phyloP scores from a whole-genome alignment of 2,797 vertebrate genomes.

The Calcarius lapponicus region DNA sequence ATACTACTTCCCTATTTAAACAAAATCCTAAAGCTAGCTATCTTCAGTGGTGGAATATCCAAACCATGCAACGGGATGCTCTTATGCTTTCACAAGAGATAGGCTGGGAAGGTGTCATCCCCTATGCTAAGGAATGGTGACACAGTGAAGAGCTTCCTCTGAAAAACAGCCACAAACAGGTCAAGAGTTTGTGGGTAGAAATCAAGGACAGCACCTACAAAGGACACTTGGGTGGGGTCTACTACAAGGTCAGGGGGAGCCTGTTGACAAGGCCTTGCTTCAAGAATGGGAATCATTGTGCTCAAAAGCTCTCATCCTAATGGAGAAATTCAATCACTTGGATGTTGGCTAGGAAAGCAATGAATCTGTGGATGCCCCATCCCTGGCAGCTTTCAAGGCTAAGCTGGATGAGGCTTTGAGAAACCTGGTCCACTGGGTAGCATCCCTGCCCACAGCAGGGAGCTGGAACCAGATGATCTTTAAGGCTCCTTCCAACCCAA shows the following conservation, averaged over 20 bases:
- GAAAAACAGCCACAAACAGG: neutral
- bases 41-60: neutral
- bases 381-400: neutral
- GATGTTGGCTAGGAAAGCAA: neutral
- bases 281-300: accelerated
- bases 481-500: neutral
- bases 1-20: neutral
- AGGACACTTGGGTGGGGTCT: neutral
- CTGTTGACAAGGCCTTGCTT: neutral
- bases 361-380: neutral
- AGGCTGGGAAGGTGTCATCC: neutral
- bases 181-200: neutral
- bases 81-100: neutral
- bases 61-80: neutral
- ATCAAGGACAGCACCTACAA: neutral
- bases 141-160: neutral
- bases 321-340: neutral
- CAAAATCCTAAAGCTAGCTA: neutral
- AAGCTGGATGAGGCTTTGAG: neutral
- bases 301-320: neutral
- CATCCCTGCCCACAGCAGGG: neutral
- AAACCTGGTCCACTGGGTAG: neutral
- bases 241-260: neutral
- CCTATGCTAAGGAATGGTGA: neutral
- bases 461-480: neutral